Percentiles rank a stretch among this genome's conserved stretches.
phyloP scores from a whole-genome alignment of 2,888 invertebrate species.

The Agriopis leucophaearia region DNA sequence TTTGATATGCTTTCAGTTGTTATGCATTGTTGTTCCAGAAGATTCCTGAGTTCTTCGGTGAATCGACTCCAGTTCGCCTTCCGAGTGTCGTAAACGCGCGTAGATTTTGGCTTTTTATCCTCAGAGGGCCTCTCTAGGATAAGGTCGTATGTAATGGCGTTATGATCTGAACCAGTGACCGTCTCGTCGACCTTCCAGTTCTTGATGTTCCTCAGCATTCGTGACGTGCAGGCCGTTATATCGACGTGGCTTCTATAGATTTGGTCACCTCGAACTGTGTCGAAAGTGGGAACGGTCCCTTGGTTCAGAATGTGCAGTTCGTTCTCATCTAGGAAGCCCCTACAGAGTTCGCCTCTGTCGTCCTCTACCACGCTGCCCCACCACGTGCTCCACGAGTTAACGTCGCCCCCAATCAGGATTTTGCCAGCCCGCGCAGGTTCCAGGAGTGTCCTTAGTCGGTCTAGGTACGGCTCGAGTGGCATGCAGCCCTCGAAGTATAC shows the following conservation, averaged over 20 bases:
- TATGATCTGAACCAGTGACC: neutral
- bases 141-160: neutral
- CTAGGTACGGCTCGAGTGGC: neutral
- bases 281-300: neutral
- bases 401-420: neutral
- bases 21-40: neutral
- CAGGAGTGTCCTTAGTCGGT: neutral
- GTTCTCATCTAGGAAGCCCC: neutral
- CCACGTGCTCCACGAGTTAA: neutral
- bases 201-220: neutral
- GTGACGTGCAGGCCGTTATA: neutral
- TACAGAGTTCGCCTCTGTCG: neutral
- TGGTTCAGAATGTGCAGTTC: neutral
- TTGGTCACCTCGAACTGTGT: neutral
- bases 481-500: neutral
- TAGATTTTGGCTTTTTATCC: neutral
- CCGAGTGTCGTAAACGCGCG: neutral
- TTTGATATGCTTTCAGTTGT: neutral
- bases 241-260: neutral
- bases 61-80: slow-evolving; percentile 1
- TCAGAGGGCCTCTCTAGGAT: neutral
- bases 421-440: neutral
- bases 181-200: neutral
- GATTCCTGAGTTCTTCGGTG: neutral
- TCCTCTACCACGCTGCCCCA: neutral